A percentile compares a stretch with the other conserved stretches of the same genome.
Evolutionary conservation across 2,888 invertebrate species (phyloP).

Genomic region (Dasypogon diadema): DNA sequence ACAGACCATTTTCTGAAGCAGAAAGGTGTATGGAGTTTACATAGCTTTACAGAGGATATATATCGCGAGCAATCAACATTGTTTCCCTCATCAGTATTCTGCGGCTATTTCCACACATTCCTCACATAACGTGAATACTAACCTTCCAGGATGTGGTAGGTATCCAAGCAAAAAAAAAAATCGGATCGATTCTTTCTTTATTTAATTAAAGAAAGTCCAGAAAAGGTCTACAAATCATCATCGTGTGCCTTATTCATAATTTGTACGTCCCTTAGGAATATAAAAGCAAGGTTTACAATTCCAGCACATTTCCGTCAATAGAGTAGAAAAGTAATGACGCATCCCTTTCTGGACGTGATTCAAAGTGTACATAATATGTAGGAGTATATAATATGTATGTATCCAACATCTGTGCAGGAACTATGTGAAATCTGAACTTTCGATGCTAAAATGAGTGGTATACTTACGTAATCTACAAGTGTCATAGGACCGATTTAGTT

Average conservation of each 20-base stretch:
- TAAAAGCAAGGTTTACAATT: constrained; percentile 13
- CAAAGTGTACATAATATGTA: neutral
- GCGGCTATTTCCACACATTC: neutral
- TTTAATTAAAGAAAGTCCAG: constrained; percentile 38
- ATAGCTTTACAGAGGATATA: no score
- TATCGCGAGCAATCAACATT: no score
- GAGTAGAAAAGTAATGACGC: constrained; percentile 6
- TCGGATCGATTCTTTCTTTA: neutral
- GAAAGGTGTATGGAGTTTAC: no score
- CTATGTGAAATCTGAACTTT: constrained; percentile 31
- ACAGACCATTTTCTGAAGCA: no score
- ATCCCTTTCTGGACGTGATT: constrained; percentile 16
- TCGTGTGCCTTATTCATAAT: constrained; percentile 25
- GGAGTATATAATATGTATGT: neutral
- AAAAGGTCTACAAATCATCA: constrained; percentile 20
- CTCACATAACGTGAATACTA: neutral
- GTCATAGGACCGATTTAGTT: constrained; percentile 29
- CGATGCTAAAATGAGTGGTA: constrained; percentile 15
- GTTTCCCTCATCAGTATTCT: neutral
- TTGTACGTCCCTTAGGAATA: constrained; percentile 7
- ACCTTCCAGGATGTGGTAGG: neutral
- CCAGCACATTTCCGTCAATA: neutral
- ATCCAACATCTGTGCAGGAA: neutral
- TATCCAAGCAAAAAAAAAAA: no score
- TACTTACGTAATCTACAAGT: constrained; percentile 12